Evolutionary conservation across 2,888 invertebrate species (phyloP).

Genomic region (Clivina fossor): DNA sequence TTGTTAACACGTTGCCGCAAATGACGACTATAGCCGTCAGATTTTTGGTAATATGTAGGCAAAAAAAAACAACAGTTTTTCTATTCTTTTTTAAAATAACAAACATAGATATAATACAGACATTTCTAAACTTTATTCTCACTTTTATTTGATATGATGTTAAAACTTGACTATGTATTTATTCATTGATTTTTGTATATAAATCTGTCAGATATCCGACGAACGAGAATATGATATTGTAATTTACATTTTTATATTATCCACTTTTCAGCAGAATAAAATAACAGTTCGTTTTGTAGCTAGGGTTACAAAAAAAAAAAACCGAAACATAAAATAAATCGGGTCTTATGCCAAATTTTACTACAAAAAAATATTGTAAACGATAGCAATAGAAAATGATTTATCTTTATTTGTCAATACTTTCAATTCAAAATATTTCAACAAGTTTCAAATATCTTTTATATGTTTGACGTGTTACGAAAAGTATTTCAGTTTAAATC

Average conservation of each 20-base stretch:
- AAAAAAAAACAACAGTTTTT: too few species aligned
- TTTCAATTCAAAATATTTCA: conserved; percentile 4
- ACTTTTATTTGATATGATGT: conserved; percentile 15
- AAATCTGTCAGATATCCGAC: conserved; percentile 23
- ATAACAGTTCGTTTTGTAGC: conserved; percentile 1
- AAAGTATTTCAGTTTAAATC: too few species aligned
- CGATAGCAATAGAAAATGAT: conserved; percentile 25
- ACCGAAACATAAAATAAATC: conserved; percentile 6
- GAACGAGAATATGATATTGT: conserved; percentile 24
- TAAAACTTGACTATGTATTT: conserved; percentile 16
- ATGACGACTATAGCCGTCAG: too few species aligned
- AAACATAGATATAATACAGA: too few species aligned
- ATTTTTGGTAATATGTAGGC: too few species aligned
- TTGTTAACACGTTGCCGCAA: too few species aligned
- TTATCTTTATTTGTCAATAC: conserved; percentile 12
- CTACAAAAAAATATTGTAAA: conserved; percentile 12
- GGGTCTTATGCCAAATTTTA: conserved; percentile 4
- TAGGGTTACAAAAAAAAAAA: conserved; percentile 13
- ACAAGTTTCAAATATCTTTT: too few species aligned
- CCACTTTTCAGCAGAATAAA: conserved; percentile 12
- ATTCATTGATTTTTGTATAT: conserved; percentile 27
- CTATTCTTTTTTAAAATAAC: too few species aligned
- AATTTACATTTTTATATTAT: conserved; percentile 31
- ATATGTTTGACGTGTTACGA: too few species aligned
- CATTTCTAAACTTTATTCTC: conserved; percentile 9